Conservation (phyloP, 2,888 invertebrate species). For the Melieria omissa region DNA sequence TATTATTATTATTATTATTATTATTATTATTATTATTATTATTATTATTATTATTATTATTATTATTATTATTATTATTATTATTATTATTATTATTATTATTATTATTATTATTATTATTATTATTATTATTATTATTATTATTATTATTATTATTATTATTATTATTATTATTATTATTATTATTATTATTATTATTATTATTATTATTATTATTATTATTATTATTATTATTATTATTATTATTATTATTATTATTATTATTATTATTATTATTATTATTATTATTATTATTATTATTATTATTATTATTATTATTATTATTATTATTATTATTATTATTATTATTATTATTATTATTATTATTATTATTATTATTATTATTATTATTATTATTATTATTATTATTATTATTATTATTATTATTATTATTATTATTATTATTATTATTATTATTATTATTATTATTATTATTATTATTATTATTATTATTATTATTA, state of each 20-base stretch:
- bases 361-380: constrained; percentile 4
- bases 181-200: constrained; percentile 4
- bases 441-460: no score
- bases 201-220: constrained; percentile 4
- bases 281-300: constrained; percentile 4
- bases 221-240: constrained; percentile 4
- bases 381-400: constrained; percentile 4
- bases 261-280: constrained; percentile 4
- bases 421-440: no score
- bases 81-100: constrained; percentile 4
- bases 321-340: constrained; percentile 4
- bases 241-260: constrained; percentile 4
- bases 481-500: no score
- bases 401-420: no score
- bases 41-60: constrained; percentile 4
- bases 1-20: constrained; percentile 4
- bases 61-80: constrained; percentile 4
- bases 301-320: constrained; percentile 4
- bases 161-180: constrained; percentile 4
- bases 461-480: no score
- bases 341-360: constrained; percentile 4
- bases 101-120: constrained; percentile 4
- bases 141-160: constrained; percentile 4
- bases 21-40: constrained; percentile 4
- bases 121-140: constrained; percentile 4